Evolutionary conservation across 2,888 invertebrate species (phyloP).

Genomic region (Harpagoxenus sublaevis): DNA sequence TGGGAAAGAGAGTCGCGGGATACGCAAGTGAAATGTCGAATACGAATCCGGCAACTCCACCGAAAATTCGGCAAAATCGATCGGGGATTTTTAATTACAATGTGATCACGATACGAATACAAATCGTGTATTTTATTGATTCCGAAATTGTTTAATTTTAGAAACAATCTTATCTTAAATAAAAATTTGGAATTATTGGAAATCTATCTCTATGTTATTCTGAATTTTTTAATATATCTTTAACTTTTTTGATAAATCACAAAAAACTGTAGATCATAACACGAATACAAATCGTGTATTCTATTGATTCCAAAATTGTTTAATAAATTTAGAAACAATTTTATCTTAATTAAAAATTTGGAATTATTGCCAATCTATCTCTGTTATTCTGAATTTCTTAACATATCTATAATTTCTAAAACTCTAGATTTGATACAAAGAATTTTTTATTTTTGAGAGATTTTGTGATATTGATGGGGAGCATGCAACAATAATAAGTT

Average conservation of each 20-base stretch:
- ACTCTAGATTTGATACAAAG: not conserved
- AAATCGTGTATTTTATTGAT: not conserved
- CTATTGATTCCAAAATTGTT: not conserved
- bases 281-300: not conserved
- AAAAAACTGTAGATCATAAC: not conserved
- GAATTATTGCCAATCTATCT: not conserved
- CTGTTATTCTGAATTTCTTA: too few relatives aligned
- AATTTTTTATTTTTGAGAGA: not conserved
- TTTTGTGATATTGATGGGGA: not conserved
- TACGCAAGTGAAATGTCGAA: not conserved
- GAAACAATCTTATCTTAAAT: not conserved
- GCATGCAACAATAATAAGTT: not conserved
- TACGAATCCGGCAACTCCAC: not conserved
- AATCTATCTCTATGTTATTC: not conserved
- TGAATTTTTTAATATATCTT: not conserved
- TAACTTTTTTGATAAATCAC: not conserved
- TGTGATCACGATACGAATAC: not conserved
- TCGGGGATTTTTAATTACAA: conserved; percentile 5
- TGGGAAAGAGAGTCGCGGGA: not conserved
- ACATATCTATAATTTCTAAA: not conserved
- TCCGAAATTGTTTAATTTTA: not conserved
- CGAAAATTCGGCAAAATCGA: not conserved
- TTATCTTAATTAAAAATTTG: not conserved
- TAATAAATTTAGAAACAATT: not conserved
- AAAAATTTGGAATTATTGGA: not conserved